Evolutionary conservation across 2,113 vertebrate species (phyloP).

Genomic region (Rhinoderma darwinii): DNA sequence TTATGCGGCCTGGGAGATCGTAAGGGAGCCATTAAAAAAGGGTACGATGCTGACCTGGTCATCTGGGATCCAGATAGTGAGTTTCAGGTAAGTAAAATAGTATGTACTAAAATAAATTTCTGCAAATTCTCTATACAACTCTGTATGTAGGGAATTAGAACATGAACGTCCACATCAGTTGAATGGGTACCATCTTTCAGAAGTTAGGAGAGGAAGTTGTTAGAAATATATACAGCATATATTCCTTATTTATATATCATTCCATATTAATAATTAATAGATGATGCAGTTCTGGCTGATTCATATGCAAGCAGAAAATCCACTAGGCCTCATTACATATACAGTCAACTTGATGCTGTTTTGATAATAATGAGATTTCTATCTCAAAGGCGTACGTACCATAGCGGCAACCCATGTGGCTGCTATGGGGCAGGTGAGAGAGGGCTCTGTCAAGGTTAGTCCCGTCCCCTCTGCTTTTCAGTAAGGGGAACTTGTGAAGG

Average conservation of each 20-base stretch:
- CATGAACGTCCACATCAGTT: neutral
- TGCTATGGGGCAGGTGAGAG: neutral
- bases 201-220: neutral
- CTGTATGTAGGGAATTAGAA: neutral
- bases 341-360: neutral
- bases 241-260: neutral
- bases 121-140: neutral
- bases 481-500: neutral
- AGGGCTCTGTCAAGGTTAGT: neutral
- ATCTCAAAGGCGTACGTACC: neutral
- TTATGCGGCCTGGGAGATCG: conserved; percentile 72
- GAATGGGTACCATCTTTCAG: neutral
- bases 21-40: conserved; percentile 73
- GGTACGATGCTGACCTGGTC: conserved; percentile 78
- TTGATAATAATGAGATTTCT: neutral
- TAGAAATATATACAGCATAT: neutral
- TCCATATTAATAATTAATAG: neutral
- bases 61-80: conserved; percentile 81
- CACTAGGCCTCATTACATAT: neutral
- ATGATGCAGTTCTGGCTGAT: neutral
- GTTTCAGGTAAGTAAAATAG: conserved; percentile 69
- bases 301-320: neutral
- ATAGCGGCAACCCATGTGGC: neutral
- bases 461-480: neutral
- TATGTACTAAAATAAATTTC: neutral